Evolutionary conservation across 2,888 invertebrate genomes (phyloP), one percentile per base, ranked within the genome.

Genomic region (Rhagophthalmus giganteus): DNA sequence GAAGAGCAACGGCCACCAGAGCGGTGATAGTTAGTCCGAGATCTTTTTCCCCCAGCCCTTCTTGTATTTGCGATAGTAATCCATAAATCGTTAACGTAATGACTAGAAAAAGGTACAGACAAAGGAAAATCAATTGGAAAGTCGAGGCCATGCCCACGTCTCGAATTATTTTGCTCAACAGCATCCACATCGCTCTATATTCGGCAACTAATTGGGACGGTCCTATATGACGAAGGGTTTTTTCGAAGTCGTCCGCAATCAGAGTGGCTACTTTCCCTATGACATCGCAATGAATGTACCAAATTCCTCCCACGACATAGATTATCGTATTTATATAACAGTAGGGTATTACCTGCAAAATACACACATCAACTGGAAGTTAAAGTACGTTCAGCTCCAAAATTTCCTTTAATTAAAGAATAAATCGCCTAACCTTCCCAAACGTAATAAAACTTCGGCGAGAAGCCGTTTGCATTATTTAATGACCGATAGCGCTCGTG

Each of bases 31-130:
- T 82, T 14, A 87, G 66, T 0, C 87, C 87, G 41, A 87, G 81
- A 61, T 87, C 87, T 67, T 87, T 87, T 9, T 81, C 75, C n/a
- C 86, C 85, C 47, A 87, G 82, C 0, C 87, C 87, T 50, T 83
- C 84, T 15, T 86, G 86, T 12, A 87, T 80, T 70, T 87, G 86
- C 7, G 87, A 87, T 67, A 87, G 78, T 1, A 87, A 73, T 0
- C 87, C 87, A 60, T 87, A 87, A 60, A 87, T 83, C 0, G 87
- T 87, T n/a, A 87, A 70, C 0, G 87, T 87, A 39, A 87, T 86
- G 48, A 86, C 83, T 7, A 87, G 79, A 65, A 87, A 87, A 7
- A 87, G 75, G 66, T 87, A 87, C 2, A 87, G 75, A 63, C 80
- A 83, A 46, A 87, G 75, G 61, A 85, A 86, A 1, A 83, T 86